phyloP scores from a whole-genome alignment of 2,797 vertebrate genomes.

The Microhierax caerulescens region DNA sequence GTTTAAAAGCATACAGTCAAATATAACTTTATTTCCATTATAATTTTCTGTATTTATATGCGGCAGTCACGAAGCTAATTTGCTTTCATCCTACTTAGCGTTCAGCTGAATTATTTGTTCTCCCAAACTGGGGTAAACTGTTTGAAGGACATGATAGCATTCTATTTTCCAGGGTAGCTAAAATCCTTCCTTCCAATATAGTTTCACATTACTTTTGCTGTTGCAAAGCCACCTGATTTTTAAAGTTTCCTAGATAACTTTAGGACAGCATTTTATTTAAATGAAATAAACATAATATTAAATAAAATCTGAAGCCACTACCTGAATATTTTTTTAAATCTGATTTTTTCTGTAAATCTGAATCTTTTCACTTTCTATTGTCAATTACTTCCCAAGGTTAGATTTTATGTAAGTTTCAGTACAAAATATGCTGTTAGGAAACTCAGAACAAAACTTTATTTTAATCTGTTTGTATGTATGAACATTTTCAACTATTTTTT shows the following conservation, averaged over 20 bases:
- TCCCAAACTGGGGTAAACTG: not conserved
- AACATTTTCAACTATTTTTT: not conserved
- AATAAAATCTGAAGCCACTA: not conserved
- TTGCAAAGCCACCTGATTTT: not conserved
- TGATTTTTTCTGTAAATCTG: not conserved
- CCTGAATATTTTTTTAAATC: not conserved
- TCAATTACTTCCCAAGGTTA: not conserved
- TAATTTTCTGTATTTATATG: not conserved
- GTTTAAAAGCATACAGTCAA: not conserved
- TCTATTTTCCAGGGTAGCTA: not conserved
- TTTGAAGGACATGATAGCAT: not conserved
- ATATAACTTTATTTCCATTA: not conserved
- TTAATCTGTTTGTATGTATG: not conserved
- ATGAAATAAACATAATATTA: not conserved
- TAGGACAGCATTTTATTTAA: not conserved
- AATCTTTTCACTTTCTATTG: not conserved
- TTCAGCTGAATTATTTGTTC: not conserved
- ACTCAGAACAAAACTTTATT: not conserved
- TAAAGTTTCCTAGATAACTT: not conserved
- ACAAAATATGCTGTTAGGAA: not conserved
- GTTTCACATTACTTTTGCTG: not conserved
- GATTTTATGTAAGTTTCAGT: not conserved
- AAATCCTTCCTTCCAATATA: not conserved
- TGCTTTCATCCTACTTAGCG: not conserved
- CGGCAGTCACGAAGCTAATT: not conserved